A percentile compares a stretch with the other conserved stretches of the same genome.
Evolutionary conservation across 2,113 vertebrate species (phyloP).

Genomic region (Zapornia atra): DNA sequence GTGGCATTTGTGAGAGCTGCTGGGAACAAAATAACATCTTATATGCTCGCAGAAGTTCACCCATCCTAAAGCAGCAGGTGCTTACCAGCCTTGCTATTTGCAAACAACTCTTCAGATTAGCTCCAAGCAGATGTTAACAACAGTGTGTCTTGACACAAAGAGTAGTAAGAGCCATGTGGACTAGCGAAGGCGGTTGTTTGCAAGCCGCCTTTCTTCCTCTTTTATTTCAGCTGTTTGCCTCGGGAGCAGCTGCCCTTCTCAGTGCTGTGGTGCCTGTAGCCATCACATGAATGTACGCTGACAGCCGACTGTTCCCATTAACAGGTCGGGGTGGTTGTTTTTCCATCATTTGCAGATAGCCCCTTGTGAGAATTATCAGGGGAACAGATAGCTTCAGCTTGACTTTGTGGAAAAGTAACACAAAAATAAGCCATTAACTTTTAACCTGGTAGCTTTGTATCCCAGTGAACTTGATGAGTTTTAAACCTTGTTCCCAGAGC

Average conservation of each 20-base stretch:
- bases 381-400: background rate
- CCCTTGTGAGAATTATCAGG: background rate
- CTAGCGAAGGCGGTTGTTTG: constrained; percentile 49
- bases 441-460: background rate
- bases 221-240: constrained; percentile 76
- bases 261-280: background rate
- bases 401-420: background rate
- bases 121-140: constrained; percentile 73
- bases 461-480: background rate
- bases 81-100: constrained; percentile 55
- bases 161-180: constrained; percentile 65
- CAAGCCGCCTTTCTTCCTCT: constrained; percentile 69
- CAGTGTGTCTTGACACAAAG: constrained; percentile 58
- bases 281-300: background rate
- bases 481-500: background rate
- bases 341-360: background rate
- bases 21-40: background rate
- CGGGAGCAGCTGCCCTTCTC: constrained; percentile 67
- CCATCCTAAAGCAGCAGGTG: constrained; percentile 61
- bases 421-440: background rate
- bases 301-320: background rate
- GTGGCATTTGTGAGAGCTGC: background rate
- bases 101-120: constrained; percentile 71
- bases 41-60: constrained; percentile 53
- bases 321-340: background rate